Percentiles rank a stretch among this genome's conserved stretches.
These are phyloP conservation scores for Zaprionus nigranus DNA, from an alignment of 1,140 invertebrate genomes.

Conservation along the genomic window DNA sequence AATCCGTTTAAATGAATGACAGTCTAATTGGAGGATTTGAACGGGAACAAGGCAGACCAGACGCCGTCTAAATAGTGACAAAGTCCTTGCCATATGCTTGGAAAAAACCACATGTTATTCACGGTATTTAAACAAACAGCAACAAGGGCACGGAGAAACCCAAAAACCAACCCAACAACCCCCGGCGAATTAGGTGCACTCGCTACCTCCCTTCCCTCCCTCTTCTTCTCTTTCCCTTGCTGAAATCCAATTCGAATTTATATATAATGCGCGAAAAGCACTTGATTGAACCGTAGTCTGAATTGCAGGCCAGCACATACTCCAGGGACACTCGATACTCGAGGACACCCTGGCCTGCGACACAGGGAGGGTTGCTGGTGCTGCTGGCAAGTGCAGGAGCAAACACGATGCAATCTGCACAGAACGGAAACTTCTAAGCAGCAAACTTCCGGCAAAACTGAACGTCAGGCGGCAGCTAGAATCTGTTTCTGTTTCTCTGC, in stretches of 20 bases:
- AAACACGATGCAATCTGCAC: conserved; percentile 24
- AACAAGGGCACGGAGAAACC: conserved; percentile 43
- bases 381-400: conserved; percentile 15
- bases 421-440: conserved; percentile 15
- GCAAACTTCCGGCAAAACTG: conserved; percentile 18
- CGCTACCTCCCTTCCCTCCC: not conserved
- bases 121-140: conserved; percentile 84
- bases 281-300: conserved; percentile 63
- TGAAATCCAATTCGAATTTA: conserved; percentile 81
- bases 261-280: conserved; percentile 82
- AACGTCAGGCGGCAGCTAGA: conserved; percentile 50
- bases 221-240: not conserved
- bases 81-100: conserved; percentile 84
- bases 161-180: conserved; percentile 44
- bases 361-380: conserved; percentile 28
- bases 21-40: conserved; percentile 84
- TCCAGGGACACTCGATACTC: conserved; percentile 60
- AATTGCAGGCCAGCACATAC: conserved; percentile 45
- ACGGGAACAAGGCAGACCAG: conserved; percentile 39
- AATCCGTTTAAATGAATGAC: conserved; percentile 84
- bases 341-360: not conserved
- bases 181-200: conserved; percentile 69
- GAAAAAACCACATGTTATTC: conserved; percentile 84
- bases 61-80: conserved; percentile 73
- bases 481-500: conserved; percentile 51